Evolutionary conservation across 2,113 vertebrate species (phyloP).

Genomic region (Vimba vimba): DNA sequence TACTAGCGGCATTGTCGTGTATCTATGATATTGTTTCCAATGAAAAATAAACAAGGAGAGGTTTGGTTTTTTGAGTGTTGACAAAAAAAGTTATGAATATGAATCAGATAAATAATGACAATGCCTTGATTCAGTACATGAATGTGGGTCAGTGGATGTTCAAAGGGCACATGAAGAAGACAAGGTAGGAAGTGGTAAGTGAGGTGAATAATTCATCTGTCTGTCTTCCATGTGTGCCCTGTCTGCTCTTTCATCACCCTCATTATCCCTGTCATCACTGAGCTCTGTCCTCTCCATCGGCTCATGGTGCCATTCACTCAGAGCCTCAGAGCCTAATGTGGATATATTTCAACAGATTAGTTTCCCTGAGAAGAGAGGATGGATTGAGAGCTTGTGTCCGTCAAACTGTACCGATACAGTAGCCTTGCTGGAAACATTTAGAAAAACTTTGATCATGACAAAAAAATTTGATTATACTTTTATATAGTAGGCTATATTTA

Average conservation of each 20-base stretch:
- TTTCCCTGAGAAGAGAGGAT: conserved; percentile 33
- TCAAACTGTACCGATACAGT: conserved; percentile 12
- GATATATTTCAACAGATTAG: conserved; percentile 49
- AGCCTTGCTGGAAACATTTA: not conserved
- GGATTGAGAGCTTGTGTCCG: conserved; percentile 13
- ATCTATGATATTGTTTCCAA: not conserved
- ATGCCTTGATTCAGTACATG: not conserved
- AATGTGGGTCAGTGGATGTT: conserved; percentile 30
- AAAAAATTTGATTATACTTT: not conserved
- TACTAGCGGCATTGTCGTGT: conserved; percentile 53
- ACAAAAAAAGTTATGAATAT: not conserved
- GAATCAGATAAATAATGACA: not conserved
- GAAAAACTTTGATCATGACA: not conserved
- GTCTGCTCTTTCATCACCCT: conserved; percentile 34
- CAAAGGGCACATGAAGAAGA: conserved; percentile 13
- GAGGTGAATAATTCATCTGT: conserved; percentile 50
- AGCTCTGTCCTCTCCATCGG: conserved; percentile 25
- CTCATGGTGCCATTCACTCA: conserved; percentile 30
- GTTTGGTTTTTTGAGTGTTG: not conserved
- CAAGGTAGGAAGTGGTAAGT: conserved; percentile 7
- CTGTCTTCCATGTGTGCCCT: conserved; percentile 29
- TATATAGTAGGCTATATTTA: not conserved
- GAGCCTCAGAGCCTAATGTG: conserved; percentile 11
- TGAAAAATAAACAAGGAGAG: not conserved
- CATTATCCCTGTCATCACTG: conserved; percentile 52